Percentiles rank a stretch among this genome's conserved stretches.
These are phyloP conservation scores for Tachina fera DNA, from an alignment of 2,888 invertebrate species.

Conservation along the genomic window DNA sequence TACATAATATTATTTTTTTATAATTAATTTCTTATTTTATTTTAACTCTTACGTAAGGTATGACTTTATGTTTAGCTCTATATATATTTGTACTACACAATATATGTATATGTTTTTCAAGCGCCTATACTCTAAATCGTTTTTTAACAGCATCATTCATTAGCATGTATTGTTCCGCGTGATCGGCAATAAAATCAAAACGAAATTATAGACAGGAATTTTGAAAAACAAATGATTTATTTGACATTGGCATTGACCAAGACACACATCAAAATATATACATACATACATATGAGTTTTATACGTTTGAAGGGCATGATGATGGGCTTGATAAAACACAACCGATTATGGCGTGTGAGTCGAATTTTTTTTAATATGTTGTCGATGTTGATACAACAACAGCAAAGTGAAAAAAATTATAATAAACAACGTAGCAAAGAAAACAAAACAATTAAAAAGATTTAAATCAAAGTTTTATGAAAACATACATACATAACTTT, in stretches of 20 bases:
- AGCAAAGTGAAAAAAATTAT: neutral
- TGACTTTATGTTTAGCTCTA: no score
- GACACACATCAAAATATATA: slow-evolving; percentile 33
- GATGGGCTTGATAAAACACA: slow-evolving; percentile 37
- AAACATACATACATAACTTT: neutral
- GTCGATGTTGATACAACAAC: slow-evolving; percentile 13
- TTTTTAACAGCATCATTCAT: neutral
- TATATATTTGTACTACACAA: no score
- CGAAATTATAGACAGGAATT: slow-evolving; percentile 6
- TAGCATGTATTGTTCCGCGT: slow-evolving; percentile 25
- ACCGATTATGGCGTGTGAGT: slow-evolving; percentile 54
- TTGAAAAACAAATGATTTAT: slow-evolving; percentile 66
- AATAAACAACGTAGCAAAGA: neutral
- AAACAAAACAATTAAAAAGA: slow-evolving; percentile 33
- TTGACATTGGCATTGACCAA: slow-evolving; percentile 81
- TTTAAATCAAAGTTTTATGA: slow-evolving; percentile 60
- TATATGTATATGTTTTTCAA: neutral
- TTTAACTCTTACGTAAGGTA: no score
- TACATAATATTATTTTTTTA: no score
- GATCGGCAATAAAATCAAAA: slow-evolving; percentile 18
- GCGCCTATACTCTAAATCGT: neutral
- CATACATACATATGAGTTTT: neutral
- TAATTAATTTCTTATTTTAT: no score
- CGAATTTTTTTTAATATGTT: slow-evolving; percentile 32
- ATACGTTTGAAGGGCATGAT: slow-evolving; percentile 35